Evolutionary conservation across 2,888 invertebrate genomes (phyloP), one percentile per base, ranked within the genome.

Genomic region (Trichogramma evanescens): DNA sequence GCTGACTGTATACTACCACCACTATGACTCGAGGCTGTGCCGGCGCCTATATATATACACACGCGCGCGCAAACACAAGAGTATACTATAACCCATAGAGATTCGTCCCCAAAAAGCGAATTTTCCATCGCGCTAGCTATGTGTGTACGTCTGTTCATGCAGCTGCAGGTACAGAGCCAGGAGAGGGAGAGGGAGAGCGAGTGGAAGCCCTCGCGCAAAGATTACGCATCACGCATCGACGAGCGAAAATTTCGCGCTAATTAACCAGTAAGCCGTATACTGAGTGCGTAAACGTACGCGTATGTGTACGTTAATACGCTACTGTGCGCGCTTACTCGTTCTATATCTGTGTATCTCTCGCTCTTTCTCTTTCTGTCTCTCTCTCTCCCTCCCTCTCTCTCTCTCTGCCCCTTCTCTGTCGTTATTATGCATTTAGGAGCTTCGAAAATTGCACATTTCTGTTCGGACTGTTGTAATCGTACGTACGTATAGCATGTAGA

Each of bases 381-480:
- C 3, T 48, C 6, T 10, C 48, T 48, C n/a, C 8, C 48, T 10
- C 48, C 13, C 51, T 38, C 51, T 4, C 39, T 13, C 51, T 38
- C 51, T 4, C 39, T 13, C 39, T 9, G 13, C 10, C 13, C 13
- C 10, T 48, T 6, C 48, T 10, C 48, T 48, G 0, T 46, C 46
- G 57, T 60, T 59, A 63, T 60, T 63, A 63, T 58, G 57, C 61
- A 58, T 65, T 56, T 61, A 56, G 58, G 43, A 62, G 63, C 61
- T 70, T 69, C 58, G 67, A 68, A 69, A 70, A 70, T 66, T 65
- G 68, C 68, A 67, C 66, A 69, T 66, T 69, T 69, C 66, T 67
- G 65, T 58, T 58, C 54, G 66, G 56, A 59, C 51, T 57, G 63
- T 65, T 66, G 68, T 67, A 70, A 71, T 71, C 68, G 67, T 63